A percentile compares a stretch with the other conserved stretches of the same genome.
Evolutionary conservation across 2,888 invertebrate species (phyloP).

Genomic region (Platycheirus albimanus): DNA sequence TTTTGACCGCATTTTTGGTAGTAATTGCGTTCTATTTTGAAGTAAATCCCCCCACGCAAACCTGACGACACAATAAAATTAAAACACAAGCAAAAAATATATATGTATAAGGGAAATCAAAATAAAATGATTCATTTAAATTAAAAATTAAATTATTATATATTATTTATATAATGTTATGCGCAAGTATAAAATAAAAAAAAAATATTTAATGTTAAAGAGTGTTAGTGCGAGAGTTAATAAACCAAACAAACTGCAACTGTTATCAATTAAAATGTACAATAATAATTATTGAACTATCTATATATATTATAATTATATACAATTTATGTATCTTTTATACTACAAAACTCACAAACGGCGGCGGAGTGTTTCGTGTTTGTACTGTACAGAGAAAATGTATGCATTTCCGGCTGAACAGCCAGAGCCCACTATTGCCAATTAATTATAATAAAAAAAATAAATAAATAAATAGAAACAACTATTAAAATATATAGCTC

Average conservation of each 20-base stretch:
- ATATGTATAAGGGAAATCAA: slow-evolving; percentile 34
- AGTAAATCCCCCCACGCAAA: background rate
- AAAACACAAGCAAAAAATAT: slow-evolving; percentile 33
- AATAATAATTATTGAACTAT: slow-evolving; percentile 12
- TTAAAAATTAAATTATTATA: slow-evolving; percentile 16
- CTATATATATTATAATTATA: slow-evolving; percentile 3
- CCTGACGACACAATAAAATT: background rate
- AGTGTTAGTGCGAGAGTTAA: slow-evolving; percentile 61
- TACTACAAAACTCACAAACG: slow-evolving; percentile 53
- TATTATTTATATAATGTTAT: slow-evolving; percentile 22
- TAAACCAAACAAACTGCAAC: slow-evolving; percentile 69
- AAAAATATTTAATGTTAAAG: slow-evolving; percentile 4
- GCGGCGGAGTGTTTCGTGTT: slow-evolving; percentile 32
- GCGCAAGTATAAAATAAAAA: slow-evolving; percentile 12
- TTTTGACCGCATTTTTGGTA: slow-evolving; percentile 1
- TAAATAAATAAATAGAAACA: no score
- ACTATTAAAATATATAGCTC: no score
- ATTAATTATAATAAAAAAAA: slow-evolving; percentile 10
- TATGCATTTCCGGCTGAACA: slow-evolving; percentile 26
- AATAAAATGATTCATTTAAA: slow-evolving; percentile 24
- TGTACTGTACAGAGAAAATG: slow-evolving; percentile 30
- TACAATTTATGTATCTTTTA: slow-evolving; percentile 4
- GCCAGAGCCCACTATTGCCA: slow-evolving; percentile 31
- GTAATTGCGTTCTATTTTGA: background rate
- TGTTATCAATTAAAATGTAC: slow-evolving; percentile 55